Base-by-base conservation (phyloP, 2,888 invertebrate species). In the Leucoptera coffeella region DNA sequence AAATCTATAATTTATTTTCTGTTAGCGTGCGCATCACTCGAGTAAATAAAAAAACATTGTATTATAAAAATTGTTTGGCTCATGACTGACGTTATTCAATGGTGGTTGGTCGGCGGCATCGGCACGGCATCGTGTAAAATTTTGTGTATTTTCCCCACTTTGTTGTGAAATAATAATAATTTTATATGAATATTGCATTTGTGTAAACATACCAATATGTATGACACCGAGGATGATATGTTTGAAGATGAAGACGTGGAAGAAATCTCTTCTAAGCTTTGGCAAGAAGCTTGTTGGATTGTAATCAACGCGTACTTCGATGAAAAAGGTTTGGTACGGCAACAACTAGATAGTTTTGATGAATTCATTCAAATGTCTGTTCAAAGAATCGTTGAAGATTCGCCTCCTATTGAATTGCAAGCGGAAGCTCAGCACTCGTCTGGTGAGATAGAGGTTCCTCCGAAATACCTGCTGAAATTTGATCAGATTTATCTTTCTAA, bases 211-310 rank as follows among this genome's bases (percentile, higher is more conserved):
- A n/a, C 28, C 12, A 47, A 25, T 22, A 72, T 72, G 72, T 72
- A 72, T 35, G 72, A 71, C 27, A 56, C 57, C n/a, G 72, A 72
- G 52, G 72, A 72, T 34, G 72, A 72, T 35, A 65, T 65, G 32
- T 85, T 78, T 55, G 90, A 89, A 37, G 90, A 91, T 47, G 88
- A 89, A 45, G 90, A 90, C 51, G 81, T 82, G 8, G 95, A 93
- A 56, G 97, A 99, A 67, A 95, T 99, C 45, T 92, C 94, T 15
- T 86, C 94, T 4, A 97, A 99, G 52, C 72, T 97, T 36, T 99
- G 99, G 99, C 97, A 99, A 61, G 97, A 97, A 74, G 99, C 99
- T 23, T 99, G 99, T 48, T 99, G 99, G 99, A 96, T 99, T 48
- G 97, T 99, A 32, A 99, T 99, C 49, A 96, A 96, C 52, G 94